A percentile compares a stretch with the other conserved stretches of the same genome.
These are phyloP conservation scores for Halcyon malimbica DNA, from an alignment of 2,113 vertebrate genomes.

Conservation along the genomic window DNA sequence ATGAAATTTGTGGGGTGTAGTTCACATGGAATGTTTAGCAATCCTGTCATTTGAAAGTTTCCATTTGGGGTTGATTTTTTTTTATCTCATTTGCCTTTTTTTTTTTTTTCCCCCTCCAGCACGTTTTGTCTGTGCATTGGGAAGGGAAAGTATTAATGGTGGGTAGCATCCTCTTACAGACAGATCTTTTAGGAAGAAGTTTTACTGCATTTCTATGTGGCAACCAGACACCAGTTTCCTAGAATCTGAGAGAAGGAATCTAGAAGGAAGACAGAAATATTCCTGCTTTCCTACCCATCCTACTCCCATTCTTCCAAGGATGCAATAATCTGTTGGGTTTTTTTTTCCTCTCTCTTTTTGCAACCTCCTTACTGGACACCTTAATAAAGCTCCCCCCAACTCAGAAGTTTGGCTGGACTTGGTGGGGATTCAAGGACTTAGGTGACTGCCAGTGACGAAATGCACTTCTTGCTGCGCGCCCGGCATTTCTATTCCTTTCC, in stretches of 20 bases:
- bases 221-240: background rate
- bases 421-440: background rate
- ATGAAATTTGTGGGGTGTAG: background rate
- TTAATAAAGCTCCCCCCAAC: background rate
- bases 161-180: background rate
- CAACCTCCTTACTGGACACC: background rate
- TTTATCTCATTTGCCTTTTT: accelerated
- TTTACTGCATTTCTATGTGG: background rate
- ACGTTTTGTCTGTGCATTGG: background rate
- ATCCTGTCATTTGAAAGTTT: background rate
- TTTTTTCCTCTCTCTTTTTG: background rate
- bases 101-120: accelerated
- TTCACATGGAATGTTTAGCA: accelerated
- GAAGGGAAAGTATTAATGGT: background rate
- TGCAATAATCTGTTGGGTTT: background rate
- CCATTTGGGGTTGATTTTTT: accelerated
- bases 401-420: background rate
- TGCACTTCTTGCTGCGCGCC: background rate
- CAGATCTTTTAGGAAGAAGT: background rate
- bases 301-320: background rate
- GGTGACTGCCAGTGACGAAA: background rate
- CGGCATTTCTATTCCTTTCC: background rate
- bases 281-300: background rate
- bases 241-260: background rate
- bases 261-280: background rate